Evolutionary conservation across 2,888 invertebrate genomes (phyloP), one percentile per base, ranked within the genome.

Genomic region (Onthophagus sagittarius): DNA sequence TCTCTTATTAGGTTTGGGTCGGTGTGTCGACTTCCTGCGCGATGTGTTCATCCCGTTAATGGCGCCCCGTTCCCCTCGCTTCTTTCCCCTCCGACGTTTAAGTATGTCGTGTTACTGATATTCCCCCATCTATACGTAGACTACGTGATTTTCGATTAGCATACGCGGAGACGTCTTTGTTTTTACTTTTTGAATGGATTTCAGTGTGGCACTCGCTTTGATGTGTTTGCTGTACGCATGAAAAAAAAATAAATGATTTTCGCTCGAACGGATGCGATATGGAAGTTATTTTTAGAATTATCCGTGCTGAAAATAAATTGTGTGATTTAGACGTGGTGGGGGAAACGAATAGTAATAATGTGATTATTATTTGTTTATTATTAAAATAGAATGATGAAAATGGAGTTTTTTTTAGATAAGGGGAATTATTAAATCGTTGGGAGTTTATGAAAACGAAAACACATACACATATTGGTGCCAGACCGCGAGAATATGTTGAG

Each of bases 11-110:
- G 75, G 75, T 77, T 76, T 76, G 72, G 77, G 76, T 76, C 77
- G 73, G 77, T 76, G 77, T 76, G 79, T 78, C 78, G 77, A 80
- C 78, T 80, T 80, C 80, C 80, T 80, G 80, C 76, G 75, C 78
- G 78, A 80, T 79, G 79, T 79, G 79, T 80, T 80, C 78, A 79
- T 78, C 78, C 75, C 67, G 67, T 67, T 67, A 67, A 67, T 67
- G 67, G 67, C 23, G 31, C 67, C 67, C 67, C 67, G 67, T 2
- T 31, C 67, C 31, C 67, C 67, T n/a, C 67, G 7, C 31, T 23
- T 7, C 39, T 23, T 23, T 64, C 32, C 23, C 31, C 67, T 15
- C 15, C 7, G 67, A 15, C 67, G 23, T 32, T 23, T 23, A 23
- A 23, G 23, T 23, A 23, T 23, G 23, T 23, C 23, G 23, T 23